Percentiles rank a stretch among this genome's conserved stretches.
phyloP scores from a whole-genome alignment of 2,888 invertebrate species.

The Sarcophaga variegata region DNA sequence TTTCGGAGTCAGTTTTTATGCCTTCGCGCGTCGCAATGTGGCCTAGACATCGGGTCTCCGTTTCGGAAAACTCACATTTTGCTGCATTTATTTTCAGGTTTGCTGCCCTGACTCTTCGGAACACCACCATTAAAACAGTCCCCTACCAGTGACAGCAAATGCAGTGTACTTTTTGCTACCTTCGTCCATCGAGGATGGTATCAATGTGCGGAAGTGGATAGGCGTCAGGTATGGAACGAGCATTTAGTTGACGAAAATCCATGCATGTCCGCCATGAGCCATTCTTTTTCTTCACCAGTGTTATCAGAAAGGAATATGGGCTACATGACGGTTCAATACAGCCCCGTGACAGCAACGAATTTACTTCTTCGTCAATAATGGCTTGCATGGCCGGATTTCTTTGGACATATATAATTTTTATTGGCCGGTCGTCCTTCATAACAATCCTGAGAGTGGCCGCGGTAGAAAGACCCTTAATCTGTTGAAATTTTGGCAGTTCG shows the following conservation, averaged over 20 bases:
- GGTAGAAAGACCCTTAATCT: no score
- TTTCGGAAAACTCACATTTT: no score
- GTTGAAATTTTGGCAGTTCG: no score
- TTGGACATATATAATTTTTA: no score
- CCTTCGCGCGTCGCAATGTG: no score
- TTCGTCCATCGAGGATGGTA: conserved; percentile 4
- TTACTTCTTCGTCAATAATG: not conserved
- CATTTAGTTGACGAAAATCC: not conserved
- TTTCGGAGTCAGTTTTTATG: no score
- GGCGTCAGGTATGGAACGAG: not conserved
- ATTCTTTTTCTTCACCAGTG: conserved; percentile 1
- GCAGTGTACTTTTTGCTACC: not conserved
- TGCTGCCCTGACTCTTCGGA: conserved; percentile 1
- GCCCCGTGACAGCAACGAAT: not conserved
- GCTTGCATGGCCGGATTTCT: not conserved
- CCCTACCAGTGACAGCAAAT: not conserved
- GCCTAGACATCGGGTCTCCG: no score
- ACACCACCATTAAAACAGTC: not conserved
- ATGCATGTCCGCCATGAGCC: conserved; percentile 4
- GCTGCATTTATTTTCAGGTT: conserved; percentile 28
- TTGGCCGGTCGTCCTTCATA: no score
- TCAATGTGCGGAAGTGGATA: not conserved
- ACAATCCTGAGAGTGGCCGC: no score
- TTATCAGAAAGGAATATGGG: not conserved
- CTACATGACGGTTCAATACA: no score